Evolutionary conservation across 2,113 vertebrate genomes (phyloP), one percentile per base, ranked within the genome.

Genomic region (Psettodes erumei): DNA sequence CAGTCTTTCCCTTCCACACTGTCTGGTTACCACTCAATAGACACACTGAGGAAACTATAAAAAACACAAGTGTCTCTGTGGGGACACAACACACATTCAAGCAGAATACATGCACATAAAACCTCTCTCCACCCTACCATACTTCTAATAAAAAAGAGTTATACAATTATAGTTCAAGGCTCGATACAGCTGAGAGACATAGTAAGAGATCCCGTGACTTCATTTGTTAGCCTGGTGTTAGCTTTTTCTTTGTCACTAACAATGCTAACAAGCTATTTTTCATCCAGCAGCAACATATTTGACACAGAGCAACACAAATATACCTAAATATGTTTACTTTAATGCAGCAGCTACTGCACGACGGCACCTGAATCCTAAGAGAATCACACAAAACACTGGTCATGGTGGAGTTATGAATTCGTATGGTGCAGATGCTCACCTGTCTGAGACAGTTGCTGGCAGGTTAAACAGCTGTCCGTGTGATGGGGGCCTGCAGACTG

Each of bases 391-490:
- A 2, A 63, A 28, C 3, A 53, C 1, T 25, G 63, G 38, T 47
- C 48, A 47, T 16, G 18, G 19, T 32, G 30, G 12, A 32, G 11
- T 32, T 38, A 47, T 68, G 33, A 55, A 45, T 74, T 3, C 61
- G 56, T 75, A 47, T 62, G 54, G 63, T 72, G 79, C 63, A 71
- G 38, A 80, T 65, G 51, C 93, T 93, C 89, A 93, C 93, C 91
- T 92, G 75, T 83, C 64, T 75, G 79, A 74, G 68, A 80, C 50
- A 47, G 65, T 42, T 83, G 65, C 65, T 75, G 51, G 77, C 79
- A 48, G 45, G 35, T 21, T 60, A 43, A 50, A 74, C 45, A 43
- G 45, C 68, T 59, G 75, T 63, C 55, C 81, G 55, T 55, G 32
- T 59, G 61, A 79, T 51, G 67, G 62, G 66, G 87, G 85, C 88